Base-by-base conservation (phyloP, 30 jellyfish, hydroid and myxozoan genomes). In the Kudoa iwatai region DNA sequence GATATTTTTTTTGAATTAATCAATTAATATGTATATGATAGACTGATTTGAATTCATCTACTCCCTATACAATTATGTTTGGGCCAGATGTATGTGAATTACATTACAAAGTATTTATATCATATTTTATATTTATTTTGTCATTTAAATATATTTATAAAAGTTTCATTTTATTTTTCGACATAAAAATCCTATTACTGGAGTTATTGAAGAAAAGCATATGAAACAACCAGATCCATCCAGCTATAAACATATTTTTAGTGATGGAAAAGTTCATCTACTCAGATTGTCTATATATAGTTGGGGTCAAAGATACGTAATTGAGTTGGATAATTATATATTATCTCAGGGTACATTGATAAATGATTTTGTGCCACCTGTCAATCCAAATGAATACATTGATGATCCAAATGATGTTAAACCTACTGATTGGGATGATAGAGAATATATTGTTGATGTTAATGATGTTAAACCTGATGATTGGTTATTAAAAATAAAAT, bases 361-460 rank as follows among this genome's bases (percentile, higher is more conserved):
- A 24, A 53, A 24, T 20, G 83, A 57, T 39, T 50, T 58, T 49
- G 86, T 58, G 34, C 91, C 91, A n/a, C 58, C 91, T 0, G 91
- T 68, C 16, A 59, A 59, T 31, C 91, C 91, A 25, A 62, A 85
- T 1, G 42, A 18, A 21, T 83, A 59, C 34, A 59, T 68, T 9
- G 91, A 68, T 40, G 91, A 68, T 47, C 91, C 91, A 7, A 58
- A 45, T 9, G 91, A 68, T 44, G 54, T 32, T 53, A 68, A 59
- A 40, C 91, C 91, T 12, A 83, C 59, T 16, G 86, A 59, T 25
- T 68, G 91, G 91, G 91, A 68, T 49, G 91, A 68, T 41, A 28
- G 91, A 24, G 91, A 68, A 48, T 49, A 59, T 45, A 68, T 68
- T 35, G 59, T 53, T 22, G 91, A 68, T 39, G 62, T 77, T 17